Evolutionary conservation across 1,140 invertebrate species (phyloP).

Genomic region (Probaryconus sp.): DNA sequence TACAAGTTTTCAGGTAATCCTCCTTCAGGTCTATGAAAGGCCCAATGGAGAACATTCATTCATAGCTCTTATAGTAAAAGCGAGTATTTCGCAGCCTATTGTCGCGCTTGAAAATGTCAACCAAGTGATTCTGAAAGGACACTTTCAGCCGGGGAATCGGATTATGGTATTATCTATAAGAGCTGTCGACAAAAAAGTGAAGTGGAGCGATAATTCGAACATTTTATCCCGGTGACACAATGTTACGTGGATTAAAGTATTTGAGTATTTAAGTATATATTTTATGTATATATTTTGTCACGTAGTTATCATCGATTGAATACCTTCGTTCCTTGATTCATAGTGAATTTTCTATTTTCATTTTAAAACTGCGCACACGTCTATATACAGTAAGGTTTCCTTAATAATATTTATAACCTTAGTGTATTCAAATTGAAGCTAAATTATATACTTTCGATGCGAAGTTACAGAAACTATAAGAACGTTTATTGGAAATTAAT

Average conservation of each 20-base stretch:
- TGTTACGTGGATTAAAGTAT: slow-evolving; percentile 7
- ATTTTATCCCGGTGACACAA: slow-evolving; percentile 36
- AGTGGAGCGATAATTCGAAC: slow-evolving; percentile 65
- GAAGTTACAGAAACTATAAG: slow-evolving; percentile 4
- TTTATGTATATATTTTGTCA: neutral
- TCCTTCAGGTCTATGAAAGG: slow-evolving; percentile 69
- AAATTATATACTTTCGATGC: slow-evolving; percentile 17
- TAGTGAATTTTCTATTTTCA: no score
- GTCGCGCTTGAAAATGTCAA: slow-evolving; percentile 66
- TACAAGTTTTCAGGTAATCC: slow-evolving; percentile 70
- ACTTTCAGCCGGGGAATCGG: slow-evolving; percentile 71
- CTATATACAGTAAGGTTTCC: neutral
- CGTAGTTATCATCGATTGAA: no score
- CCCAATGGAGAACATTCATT: slow-evolving; percentile 54
- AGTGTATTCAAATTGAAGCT: slow-evolving; percentile 8
- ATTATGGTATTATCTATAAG: slow-evolving; percentile 70
- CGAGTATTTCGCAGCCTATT: slow-evolving; percentile 71
- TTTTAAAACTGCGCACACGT: neutral
- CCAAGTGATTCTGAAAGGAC: slow-evolving; percentile 55
- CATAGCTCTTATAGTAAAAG: slow-evolving; percentile 44
- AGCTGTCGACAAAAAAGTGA: slow-evolving; percentile 60
- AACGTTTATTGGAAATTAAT: no score
- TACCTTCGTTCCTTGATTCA: no score
- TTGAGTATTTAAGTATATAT: neutral
- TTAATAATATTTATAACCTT: slow-evolving; percentile 20